Conservation (phyloP, 2,797 vertebrate species). For the Trichosurus vulpecula region DNA sequence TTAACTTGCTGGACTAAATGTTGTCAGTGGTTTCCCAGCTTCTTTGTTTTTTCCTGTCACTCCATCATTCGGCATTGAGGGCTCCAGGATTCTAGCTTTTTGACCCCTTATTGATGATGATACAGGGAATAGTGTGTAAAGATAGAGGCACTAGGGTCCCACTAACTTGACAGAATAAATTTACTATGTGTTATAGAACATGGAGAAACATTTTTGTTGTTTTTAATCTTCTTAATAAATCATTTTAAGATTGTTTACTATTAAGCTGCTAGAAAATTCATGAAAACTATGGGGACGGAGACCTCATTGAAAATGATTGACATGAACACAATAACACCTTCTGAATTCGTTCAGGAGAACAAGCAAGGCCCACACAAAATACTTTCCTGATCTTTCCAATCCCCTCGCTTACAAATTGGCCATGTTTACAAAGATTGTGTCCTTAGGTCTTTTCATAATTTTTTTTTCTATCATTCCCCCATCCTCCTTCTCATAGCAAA, state of each 20-base stretch:
- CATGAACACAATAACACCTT: slow-evolving; percentile 62
- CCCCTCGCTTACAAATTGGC: slow-evolving; percentile 71
- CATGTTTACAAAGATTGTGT: slow-evolving; percentile 69
- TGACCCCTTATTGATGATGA: slow-evolving; percentile 54
- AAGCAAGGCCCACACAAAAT: slow-evolving; percentile 48
- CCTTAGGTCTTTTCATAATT: slow-evolving; percentile 58
- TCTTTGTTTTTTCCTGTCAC: neutral
- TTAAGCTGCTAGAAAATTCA: slow-evolving; percentile 81
- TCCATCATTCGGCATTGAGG: neutral
- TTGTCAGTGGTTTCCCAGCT: neutral
- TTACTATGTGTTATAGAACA: slow-evolving; percentile 78
- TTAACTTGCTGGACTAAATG: neutral
- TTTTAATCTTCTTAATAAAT: slow-evolving; percentile 85
- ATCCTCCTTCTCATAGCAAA: slow-evolving; percentile 29
- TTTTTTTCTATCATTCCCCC: slow-evolving; percentile 26
- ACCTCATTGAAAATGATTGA: slow-evolving; percentile 66
- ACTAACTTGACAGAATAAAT: slow-evolving; percentile 75
- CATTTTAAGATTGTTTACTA: slow-evolving; percentile 72
- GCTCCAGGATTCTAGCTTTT: slow-evolving; percentile 11
- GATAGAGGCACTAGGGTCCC: slow-evolving; percentile 60
- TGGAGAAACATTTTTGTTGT: slow-evolving; percentile 78
- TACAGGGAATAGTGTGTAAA: neutral
- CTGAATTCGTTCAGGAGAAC: slow-evolving; percentile 74
- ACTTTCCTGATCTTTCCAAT: slow-evolving; percentile 45
- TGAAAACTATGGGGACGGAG: slow-evolving; percentile 50